phyloP scores from a whole-genome alignment of 2,797 vertebrate species.

The Sciurus carolinensis region DNA sequence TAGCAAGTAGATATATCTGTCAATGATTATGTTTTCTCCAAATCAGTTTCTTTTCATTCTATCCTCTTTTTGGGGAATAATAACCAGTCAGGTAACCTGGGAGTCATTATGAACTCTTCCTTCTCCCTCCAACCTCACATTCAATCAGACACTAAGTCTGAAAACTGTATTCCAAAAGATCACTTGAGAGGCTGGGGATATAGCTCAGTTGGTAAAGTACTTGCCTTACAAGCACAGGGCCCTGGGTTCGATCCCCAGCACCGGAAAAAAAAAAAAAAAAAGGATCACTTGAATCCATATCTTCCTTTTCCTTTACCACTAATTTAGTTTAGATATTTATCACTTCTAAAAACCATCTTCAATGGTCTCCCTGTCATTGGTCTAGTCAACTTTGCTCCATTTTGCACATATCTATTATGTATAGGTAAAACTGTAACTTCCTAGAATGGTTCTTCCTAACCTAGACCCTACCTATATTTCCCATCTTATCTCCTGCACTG shows the following conservation, averaged over 20 bases:
- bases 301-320: conserved; percentile 41
- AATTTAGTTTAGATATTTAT: conserved; percentile 59
- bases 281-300: not conserved
- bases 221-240: too few relatives aligned
- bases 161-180: conserved; percentile 11
- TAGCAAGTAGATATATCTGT: not conserved
- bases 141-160: conserved; percentile 42
- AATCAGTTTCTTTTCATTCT: conserved; percentile 39
- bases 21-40: conserved; percentile 53
- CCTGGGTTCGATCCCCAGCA: too few relatives aligned
- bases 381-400: not conserved
- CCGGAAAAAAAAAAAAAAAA: not conserved
- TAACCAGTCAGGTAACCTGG: conserved; percentile 15
- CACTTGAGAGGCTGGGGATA: not conserved
- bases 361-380: not conserved
- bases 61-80: conserved; percentile 47
- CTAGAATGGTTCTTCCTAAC: conserved; percentile 38
- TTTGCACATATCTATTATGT: conserved; percentile 32
- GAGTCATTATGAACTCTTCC: conserved; percentile 44
- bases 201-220: too few relatives aligned
- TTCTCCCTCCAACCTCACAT: conserved; percentile 37
- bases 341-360: conserved; percentile 49
- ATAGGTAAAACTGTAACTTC: conserved; percentile 62
- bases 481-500: not conserved
- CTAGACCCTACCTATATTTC: not conserved